Percentiles rank a stretch among this genome's conserved stretches.
Conservation (phyloP, 2,888 invertebrate species). For the Plebejus anna region DNA sequence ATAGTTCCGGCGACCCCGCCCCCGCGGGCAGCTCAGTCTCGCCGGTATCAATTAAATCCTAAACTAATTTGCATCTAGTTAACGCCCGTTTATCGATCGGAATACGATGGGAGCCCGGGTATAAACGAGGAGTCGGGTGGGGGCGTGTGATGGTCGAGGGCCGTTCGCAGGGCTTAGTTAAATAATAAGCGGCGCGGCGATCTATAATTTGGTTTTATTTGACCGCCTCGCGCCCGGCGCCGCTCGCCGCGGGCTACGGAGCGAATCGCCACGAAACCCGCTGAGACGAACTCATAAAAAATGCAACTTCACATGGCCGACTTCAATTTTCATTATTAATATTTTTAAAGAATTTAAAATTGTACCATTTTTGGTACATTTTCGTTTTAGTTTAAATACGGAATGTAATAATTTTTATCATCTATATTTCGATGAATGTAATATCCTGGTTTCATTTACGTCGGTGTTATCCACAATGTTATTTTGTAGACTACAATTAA, state of each 20-base stretch:
- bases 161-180: conserved; percentile 71
- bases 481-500: background rate
- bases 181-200: conserved; percentile 71
- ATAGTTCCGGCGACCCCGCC: conserved; percentile 72
- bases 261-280: conserved; percentile 59
- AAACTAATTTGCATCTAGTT: conserved; percentile 66
- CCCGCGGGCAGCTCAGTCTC: conserved; percentile 74
- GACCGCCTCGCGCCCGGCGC: conserved; percentile 57
- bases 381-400: background rate
- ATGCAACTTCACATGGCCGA: conserved; percentile 50
- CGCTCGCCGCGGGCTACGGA: conserved; percentile 54
- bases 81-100: conserved; percentile 40
- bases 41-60: conserved; percentile 73
- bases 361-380: background rate
- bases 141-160: conserved; percentile 61
- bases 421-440: background rate
- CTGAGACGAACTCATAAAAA: conserved; percentile 60
- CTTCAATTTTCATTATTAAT: conserved; percentile 39
- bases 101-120: conserved; percentile 48
- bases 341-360: background rate
- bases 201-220: conserved; percentile 74
- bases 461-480: background rate
- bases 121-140: conserved; percentile 46
- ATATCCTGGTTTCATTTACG: background rate
- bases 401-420: background rate